Conservation (phyloP, 2,797 vertebrate species). For the Passerculus sandwichensis region DNA sequence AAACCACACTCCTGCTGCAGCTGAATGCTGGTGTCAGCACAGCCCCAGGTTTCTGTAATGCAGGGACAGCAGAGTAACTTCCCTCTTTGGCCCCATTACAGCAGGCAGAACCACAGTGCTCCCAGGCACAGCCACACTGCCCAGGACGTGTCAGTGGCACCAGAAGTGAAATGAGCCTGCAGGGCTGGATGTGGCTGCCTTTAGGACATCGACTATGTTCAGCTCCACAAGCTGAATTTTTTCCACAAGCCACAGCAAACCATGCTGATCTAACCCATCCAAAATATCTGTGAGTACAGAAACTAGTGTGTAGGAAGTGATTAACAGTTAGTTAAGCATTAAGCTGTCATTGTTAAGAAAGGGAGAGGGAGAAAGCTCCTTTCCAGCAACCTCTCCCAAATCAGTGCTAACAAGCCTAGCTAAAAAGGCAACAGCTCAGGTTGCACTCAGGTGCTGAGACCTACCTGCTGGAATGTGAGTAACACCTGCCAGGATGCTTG, state of each 20-base stretch:
- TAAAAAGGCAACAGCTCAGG: neutral
- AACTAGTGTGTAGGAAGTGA: neutral
- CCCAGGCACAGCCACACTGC: neutral
- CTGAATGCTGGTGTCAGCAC: neutral
- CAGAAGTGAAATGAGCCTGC: neutral
- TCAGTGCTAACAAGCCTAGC: neutral
- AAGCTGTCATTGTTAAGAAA: neutral
- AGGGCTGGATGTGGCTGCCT: neutral
- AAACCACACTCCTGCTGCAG: neutral
- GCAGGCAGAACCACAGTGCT: neutral
- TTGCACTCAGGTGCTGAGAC: neutral
- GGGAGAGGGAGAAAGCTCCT: neutral
- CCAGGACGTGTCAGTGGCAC: neutral
- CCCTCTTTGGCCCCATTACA: neutral
- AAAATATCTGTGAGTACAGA: neutral
- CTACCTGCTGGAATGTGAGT: neutral
- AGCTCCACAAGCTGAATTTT: neutral
- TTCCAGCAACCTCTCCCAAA: neutral
- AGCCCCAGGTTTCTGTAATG: neutral
- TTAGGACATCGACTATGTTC: neutral
- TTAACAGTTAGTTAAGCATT: neutral
- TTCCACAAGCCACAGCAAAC: neutral
- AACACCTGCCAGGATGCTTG: neutral
- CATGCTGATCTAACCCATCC: neutral
- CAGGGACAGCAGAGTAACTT: neutral